Evolutionary conservation across 2,888 invertebrate genomes (phyloP).

Genomic region (Cosmia pyralina): DNA sequence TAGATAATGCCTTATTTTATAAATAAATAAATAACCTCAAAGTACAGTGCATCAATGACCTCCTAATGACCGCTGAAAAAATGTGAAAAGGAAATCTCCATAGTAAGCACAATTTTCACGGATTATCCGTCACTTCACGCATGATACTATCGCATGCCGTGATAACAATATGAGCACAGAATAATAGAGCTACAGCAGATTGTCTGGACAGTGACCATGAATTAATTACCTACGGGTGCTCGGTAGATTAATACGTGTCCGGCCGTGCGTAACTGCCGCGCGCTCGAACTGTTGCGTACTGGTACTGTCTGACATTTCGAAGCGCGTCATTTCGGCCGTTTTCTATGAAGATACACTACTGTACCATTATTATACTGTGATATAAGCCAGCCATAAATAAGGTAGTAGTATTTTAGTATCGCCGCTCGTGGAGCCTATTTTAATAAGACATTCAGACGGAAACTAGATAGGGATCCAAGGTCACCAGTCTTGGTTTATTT

Average conservation of each 20-base stretch:
- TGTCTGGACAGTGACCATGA: too few relatives aligned
- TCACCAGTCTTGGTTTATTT: neutral
- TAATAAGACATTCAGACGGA: neutral
- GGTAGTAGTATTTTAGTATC: neutral
- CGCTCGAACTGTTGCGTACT: too few relatives aligned
- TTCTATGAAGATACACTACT: too few relatives aligned
- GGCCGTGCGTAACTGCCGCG: too few relatives aligned
- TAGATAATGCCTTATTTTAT: neutral
- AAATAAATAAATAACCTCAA: neutral
- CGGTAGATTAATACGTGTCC: too few relatives aligned
- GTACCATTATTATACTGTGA: too few relatives aligned
- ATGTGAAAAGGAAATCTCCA: neutral
- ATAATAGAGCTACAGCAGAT: too few relatives aligned
- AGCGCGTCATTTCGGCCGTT: too few relatives aligned
- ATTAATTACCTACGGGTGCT: too few relatives aligned
- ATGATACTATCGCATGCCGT: neutral
- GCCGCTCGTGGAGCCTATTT: neutral
- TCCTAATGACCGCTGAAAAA: neutral
- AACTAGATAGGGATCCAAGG: neutral
- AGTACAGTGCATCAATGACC: too few relatives aligned
- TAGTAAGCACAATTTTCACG: neutral
- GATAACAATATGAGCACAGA: neutral
- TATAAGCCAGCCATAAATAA: neutral
- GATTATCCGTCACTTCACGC: neutral
- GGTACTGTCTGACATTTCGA: too few relatives aligned